Conservation (phyloP, 2,797 vertebrate genomes). For the Furcifer pardalis region DNA sequence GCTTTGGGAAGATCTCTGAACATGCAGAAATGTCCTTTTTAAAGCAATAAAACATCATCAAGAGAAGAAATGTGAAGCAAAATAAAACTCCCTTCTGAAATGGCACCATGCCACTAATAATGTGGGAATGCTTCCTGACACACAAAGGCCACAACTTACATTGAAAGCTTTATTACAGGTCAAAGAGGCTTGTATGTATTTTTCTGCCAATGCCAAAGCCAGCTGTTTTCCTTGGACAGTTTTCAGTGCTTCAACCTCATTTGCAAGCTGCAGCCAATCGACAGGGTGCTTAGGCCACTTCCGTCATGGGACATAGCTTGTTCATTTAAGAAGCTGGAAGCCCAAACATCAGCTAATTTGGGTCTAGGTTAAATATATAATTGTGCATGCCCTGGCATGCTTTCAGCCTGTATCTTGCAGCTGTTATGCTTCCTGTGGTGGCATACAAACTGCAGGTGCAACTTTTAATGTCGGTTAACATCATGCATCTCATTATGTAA, state of each 20-base stretch:
- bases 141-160: conserved; percentile 52
- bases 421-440: conserved; percentile 53
- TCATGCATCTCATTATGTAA: background rate
- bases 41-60: conserved; percentile 45
- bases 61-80: conserved; percentile 47
- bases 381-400: conserved; percentile 34
- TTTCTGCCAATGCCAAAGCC: conserved; percentile 51
- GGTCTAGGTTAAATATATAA: conserved; percentile 42
- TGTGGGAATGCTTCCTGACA: conserved; percentile 52
- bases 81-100: conserved; percentile 34
- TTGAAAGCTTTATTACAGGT: conserved; percentile 53
- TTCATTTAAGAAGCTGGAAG: conserved; percentile 44
- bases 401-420: conserved; percentile 54
- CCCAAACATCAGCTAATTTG: conserved; percentile 63
- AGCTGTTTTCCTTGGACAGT: conserved; percentile 59
- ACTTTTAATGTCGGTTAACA: fast-evolving
- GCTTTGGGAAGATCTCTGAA: conserved; percentile 49
- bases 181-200: conserved; percentile 62
- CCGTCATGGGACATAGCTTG: conserved; percentile 49
- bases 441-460: conserved; percentile 34
- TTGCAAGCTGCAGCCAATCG: conserved; percentile 61
- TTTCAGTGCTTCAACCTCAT: conserved; percentile 42
- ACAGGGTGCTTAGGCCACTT: conserved; percentile 46
- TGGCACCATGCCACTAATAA: conserved; percentile 44
- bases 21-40: conserved; percentile 54